Base-by-base conservation (phyloP, 2,113 vertebrate genomes). In the Colaptes auratus region DNA sequence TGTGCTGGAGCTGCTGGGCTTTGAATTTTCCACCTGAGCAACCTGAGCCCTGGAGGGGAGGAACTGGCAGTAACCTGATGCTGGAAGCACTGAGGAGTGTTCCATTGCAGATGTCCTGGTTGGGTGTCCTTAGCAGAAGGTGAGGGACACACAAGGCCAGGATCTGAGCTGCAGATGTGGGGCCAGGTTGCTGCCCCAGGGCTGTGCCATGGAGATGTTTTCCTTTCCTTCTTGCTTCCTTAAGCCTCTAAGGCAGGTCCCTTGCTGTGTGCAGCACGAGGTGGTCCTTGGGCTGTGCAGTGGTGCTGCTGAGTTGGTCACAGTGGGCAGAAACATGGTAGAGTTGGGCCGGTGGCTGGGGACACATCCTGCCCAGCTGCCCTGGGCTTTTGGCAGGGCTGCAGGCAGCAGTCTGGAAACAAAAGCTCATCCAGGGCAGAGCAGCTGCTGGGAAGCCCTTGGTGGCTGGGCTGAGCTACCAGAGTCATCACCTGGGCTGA, bases 101-200 rank as follows among this genome's bases (percentile, higher is more conserved):
- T 13, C 5, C 3, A 0, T 1, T 2, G 28, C 0, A 6, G 78
- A 36, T 27, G 56, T 7, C 4, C 4, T 8, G 21, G 21, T n/a
- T 8, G 46, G 61, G 18, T 7, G 59, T 7, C 67, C 23, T 12
- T 0, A 28, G n/a, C 42, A 2, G 42, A 2, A 3, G 4, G 3
- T 12, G 9, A 6, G 2, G 31, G 42, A 4, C 13, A 9, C 58
- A 5, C 11, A 4, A 6, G 39, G 58, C 21, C 7, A 1, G 23
- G n/a, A 9, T 31, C 35, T 0, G 6, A n/a, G 46, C 27, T 30
- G 59, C 50, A 5, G 48, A 3, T 3, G 1, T 1, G 5, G 50
- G 27, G 12, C 1, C 33, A 18, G 27, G n/a, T 13, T 15, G 14
- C 15, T 2, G 0, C 31, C 71, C 55, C 63, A 25, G 69, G 4